These are phyloP conservation scores for Chirona hameri DNA, from an alignment of 2,888 invertebrate genomes.

Conservation along the genomic window DNA sequence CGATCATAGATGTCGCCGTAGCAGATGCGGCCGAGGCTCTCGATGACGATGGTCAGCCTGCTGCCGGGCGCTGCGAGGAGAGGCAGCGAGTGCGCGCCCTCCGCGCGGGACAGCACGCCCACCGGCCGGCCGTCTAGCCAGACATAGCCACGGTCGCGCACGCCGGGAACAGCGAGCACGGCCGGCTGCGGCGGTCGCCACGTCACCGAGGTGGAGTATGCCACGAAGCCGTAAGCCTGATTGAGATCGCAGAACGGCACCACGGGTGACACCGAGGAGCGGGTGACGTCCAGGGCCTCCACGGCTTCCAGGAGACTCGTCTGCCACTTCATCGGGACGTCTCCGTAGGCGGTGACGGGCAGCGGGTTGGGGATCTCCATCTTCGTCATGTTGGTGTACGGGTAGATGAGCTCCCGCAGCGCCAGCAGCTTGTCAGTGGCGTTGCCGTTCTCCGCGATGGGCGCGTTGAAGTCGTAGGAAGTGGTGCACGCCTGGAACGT, in stretches of 20 bases:
- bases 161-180: constrained; percentile 53
- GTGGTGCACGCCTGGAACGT: constrained; percentile 30
- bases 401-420: constrained; percentile 40
- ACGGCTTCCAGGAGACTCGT: constrained; percentile 7
- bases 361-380: constrained; percentile 41
- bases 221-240: constrained; percentile 9
- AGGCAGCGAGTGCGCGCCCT: constrained; percentile 41
- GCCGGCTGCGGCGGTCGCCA: constrained; percentile 44
- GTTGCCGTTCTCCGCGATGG: constrained; percentile 50
- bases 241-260: constrained; percentile 23
- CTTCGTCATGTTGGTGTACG: constrained; percentile 8
- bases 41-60: constrained; percentile 43
- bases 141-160: constrained; percentile 68
- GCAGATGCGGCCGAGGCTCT: constrained; percentile 45
- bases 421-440: constrained; percentile 47
- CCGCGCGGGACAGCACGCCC: constrained; percentile 43
- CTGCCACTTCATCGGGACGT: constrained; percentile 9
- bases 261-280: neutral
- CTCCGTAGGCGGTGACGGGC: constrained; percentile 38
- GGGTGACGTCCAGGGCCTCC: constrained; percentile 13
- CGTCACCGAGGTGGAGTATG: neutral
- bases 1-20: constrained; percentile 44
- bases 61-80: constrained; percentile 45
- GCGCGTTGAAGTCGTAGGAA: constrained; percentile 49
- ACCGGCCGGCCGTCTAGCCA: constrained; percentile 54